These are phyloP conservation scores for Capitella teleta DNA, from an alignment of 1,140 invertebrate genomes.

Conservation along the genomic window DNA sequence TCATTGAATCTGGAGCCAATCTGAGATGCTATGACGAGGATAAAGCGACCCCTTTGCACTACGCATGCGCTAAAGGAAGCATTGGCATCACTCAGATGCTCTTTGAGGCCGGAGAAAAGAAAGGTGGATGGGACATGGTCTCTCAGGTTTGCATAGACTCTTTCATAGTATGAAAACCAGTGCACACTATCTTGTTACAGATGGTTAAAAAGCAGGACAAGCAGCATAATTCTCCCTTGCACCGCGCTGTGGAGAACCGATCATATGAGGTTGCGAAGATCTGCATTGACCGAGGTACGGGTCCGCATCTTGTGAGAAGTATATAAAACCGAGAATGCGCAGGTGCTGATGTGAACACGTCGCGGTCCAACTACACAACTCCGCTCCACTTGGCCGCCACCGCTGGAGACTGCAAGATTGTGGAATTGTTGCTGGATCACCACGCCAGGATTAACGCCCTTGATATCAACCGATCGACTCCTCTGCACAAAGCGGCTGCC, in stretches of 20 bases:
- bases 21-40: conserved; percentile 40
- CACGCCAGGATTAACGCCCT: conserved; percentile 40
- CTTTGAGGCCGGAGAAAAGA: conserved; percentile 35
- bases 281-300: conserved; percentile 31
- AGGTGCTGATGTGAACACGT: conserved; percentile 40
- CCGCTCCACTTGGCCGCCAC: conserved; percentile 43
- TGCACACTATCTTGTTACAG: conserved; percentile 12
- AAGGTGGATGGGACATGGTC: too few relatives aligned
- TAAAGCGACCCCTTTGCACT: conserved; percentile 39
- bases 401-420: conserved; percentile 35
- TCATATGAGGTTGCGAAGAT: too few relatives aligned
- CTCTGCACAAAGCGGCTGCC: conserved; percentile 42
- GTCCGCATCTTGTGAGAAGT: background rate
- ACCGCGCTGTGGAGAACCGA: conserved; percentile 42
- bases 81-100: conserved; percentile 32
- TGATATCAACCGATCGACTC: conserved; percentile 41
- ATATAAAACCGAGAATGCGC: too few relatives aligned
- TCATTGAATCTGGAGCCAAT: conserved; percentile 61
- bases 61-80: conserved; percentile 38
- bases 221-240: conserved; percentile 38
- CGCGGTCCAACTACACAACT: conserved; percentile 30
- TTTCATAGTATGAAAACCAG: too few relatives aligned
- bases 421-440: conserved; percentile 35
- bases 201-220: conserved; percentile 40
- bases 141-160: too few relatives aligned